phyloP scores from a whole-genome alignment of 2,113 vertebrate genomes.

The Fukomys damarensis region DNA sequence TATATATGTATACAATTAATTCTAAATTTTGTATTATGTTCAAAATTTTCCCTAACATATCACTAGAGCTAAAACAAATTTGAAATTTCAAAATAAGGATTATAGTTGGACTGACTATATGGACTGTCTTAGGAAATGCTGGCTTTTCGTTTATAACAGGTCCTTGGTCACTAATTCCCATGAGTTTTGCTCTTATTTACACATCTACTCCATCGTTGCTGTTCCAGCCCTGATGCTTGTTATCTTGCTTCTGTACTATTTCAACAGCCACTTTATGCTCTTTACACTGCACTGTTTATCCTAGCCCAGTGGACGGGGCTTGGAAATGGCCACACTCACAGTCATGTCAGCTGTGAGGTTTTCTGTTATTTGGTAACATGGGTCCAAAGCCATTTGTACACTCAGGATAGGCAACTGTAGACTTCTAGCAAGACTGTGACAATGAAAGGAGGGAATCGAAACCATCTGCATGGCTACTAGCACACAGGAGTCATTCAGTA shows the following conservation, averaged over 20 bases:
- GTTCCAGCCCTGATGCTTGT: not conserved
- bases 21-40: not conserved
- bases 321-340: not conserved
- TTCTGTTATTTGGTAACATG: not conserved
- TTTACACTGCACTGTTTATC: not conserved
- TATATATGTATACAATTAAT: not conserved
- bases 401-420: too few relatives aligned
- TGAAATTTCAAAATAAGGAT: conserved; percentile 20
- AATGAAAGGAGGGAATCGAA: not conserved
- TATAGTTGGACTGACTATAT: not conserved
- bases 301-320: not conserved
- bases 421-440: not conserved
- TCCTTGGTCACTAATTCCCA: not conserved
- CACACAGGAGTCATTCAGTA: not conserved
- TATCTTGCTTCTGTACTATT: not conserved
- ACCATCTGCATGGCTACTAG: not conserved
- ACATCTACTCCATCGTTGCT: not conserved
- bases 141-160: not conserved
- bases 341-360: rapidly evolving
- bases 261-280: too few relatives aligned
- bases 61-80: not conserved
- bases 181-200: not conserved
- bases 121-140: not conserved
- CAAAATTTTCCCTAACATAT: not conserved
- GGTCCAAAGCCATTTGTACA: not conserved